Conservation (phyloP, 1,140 invertebrate genomes). For the Monochamus saltuarius region DNA sequence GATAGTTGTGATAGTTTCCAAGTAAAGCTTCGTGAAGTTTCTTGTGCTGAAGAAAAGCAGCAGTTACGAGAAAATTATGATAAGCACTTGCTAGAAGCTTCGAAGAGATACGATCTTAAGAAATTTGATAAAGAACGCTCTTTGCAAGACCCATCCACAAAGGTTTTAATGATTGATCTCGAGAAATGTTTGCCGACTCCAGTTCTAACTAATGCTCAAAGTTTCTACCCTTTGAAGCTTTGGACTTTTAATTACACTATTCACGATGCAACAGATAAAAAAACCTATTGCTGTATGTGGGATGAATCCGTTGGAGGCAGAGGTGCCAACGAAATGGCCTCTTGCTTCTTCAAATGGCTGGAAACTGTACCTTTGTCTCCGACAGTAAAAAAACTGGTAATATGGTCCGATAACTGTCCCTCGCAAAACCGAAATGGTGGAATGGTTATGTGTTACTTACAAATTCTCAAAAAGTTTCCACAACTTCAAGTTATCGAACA, state of each 20-base stretch:
- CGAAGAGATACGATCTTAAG: no score
- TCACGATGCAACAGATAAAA: conserved; percentile 13
- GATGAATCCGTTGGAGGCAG: conserved; percentile 19
- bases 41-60: no score
- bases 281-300: conserved; percentile 11
- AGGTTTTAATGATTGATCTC: conserved; percentile 14
- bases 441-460: no score
- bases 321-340: conserved; percentile 23
- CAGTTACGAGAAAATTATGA: no score
- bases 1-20: no score
- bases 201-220: conserved; percentile 20
- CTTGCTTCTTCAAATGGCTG: background rate
- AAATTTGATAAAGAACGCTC: no score
- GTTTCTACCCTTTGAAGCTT: conserved; percentile 19
- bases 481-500: conserved; percentile 21
- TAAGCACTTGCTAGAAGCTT: no score
- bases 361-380: conserved; percentile 3
- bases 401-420: conserved; percentile 16
- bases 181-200: conserved; percentile 21
- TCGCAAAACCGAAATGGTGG: background rate
- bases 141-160: no score
- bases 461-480: background rate
- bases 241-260: conserved; percentile 22
- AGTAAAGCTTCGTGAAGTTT: no score
- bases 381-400: conserved; percentile 9